Evolutionary conservation across 1,140 invertebrate species (phyloP), one percentile per base, ranked within the genome.

Genomic region (Anastrepha obliqua): DNA sequence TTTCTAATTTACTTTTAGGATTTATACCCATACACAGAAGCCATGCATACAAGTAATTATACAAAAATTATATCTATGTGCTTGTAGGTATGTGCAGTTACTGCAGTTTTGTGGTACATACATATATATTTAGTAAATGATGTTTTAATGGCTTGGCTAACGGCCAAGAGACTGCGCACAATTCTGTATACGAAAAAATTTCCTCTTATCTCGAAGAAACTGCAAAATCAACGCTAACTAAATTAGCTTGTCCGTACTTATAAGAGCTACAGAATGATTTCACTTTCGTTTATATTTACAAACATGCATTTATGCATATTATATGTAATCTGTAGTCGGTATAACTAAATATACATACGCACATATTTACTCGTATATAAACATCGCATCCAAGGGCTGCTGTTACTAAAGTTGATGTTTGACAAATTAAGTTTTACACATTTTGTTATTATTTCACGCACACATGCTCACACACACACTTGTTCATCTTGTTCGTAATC

Each of bases 211-310:
- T 29, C 44, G 0, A 44, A n/a, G 42, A 47, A 74, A 74, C 67
- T 44, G 42, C 67, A 74, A 47, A 7, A 47, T 74, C 13, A 44
- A 42, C 67, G 42, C 42, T 74, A 74, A 74, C 13, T 74, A 44
- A 44, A 17, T 74, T 44, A 74, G 67, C 67, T 74, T n/a, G 42
- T 17, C 67, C 6, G 13, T 74, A 74, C 15, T 29, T 74, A 74
- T 74, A 42, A 74, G 11, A 74, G 67, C 67, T 13, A 3, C 39
- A 74, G 67, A 74, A 74, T 17, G 67, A 74, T 47, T 74, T 74
- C 42, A 74, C 67, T 74, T 74, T 74, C 67, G 3, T 74, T 74
- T 67, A 42, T 11, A 9, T 29, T 11, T 11, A 44, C 42, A 70
- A 5, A 4, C 9, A 70, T 9, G 9, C 29, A 42, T 11, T 17